Base-by-base conservation (phyloP, 2,888 invertebrate species). In the Melipona beecheii region DNA sequence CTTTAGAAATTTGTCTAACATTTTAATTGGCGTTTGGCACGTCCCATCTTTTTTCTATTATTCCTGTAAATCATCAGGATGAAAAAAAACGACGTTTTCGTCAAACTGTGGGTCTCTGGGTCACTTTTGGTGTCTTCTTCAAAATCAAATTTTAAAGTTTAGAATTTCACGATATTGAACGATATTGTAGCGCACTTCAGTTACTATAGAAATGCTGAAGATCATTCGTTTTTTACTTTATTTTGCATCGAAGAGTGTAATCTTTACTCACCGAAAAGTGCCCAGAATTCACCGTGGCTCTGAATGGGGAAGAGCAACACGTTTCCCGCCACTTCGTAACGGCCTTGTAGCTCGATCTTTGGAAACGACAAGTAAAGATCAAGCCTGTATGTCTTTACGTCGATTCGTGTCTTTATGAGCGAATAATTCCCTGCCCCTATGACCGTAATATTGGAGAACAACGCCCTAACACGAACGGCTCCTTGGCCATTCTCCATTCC, bases 241-340 rank as follows among this genome's bases (percentile, higher is more conserved):
- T 36, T 36, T 36, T 43, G 9, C 9, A 43, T 43, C 1, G 43
- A n/a, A 21, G 21, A n/a, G 54, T 17, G 19, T 36, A 27, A 21
- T n/a, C 52, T 31, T 31, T n/a, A 95, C 96, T 96, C 95, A 97
- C 97, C 95, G 91, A 97, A 97, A 73, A 96, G 96, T 19, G 97
- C 97, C 97, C 97, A 97, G 94, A 97, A 98, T 90, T 97, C 96
- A 36, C 97, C 97, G 90, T 96, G 96, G 6, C 97, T 97, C 84
- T 97, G 95, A 24, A 98, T 97, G 0, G 97, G 97, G 92, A 97
- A 97, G 27, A 97, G 95, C 27, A 98, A 95, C 54, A 97, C 97
- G 91, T 97, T 97, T 31, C 97, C 97, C 1, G 96, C 96, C 0
- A 97, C 97, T 91, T 97, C 97, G 93, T 97, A 97, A 86, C 96